Evolutionary conservation across 2,113 vertebrate genomes (phyloP), one percentile per base, ranked within the genome.

Genomic region (Saccopteryx leptura): DNA sequence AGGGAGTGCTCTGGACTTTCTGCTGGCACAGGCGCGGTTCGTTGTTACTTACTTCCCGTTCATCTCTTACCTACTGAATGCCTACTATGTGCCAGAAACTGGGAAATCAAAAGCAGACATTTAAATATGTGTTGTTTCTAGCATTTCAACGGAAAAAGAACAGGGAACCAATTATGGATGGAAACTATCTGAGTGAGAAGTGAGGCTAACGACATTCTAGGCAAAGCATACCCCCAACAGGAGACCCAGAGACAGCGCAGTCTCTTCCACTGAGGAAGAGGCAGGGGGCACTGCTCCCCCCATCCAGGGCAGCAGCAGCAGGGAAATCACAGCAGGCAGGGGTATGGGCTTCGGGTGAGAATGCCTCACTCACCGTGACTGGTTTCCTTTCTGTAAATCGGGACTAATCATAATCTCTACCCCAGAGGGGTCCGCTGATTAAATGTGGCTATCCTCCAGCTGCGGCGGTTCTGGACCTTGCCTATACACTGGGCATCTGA

Each of bases 1-100:
- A 46, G 26, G 60, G 21, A 3, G 19, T 31, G 48, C 23, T 31
- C 68, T 8, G 11, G 33, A 39, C 46, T 78, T 48, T 56, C 60
- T 12, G 4, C 33, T 19, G 9, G 33, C 7, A 6, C 1, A 0
- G 2, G 71, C 21, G 46, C 2, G 18, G 31, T 17, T 60, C 21
- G 9, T 3, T 33, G 50, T 15, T 48, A 28, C 33, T 54, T 81
- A 61, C 74, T 68, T 66, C n/a, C n/a, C 28, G n/a, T 23, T 19
- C 75, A 33, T 12, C n/a, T 21, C 50, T 39, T 28, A 15, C 24
- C 50, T 75, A 50, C 21, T 0, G 7, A 68, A 19, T 28, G 18
- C 63, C 76, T 87, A 9, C 66, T 50, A 15, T 12, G 21, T 28
- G 76, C 54, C 68, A 48, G 46, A 7, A 19, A n/a, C 39, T 18